A percentile compares a stretch with the other conserved stretches of the same genome.
Evolutionary conservation across 2,113 vertebrate genomes (phyloP).

Genomic region (Phaethornis superciliosus): DNA sequence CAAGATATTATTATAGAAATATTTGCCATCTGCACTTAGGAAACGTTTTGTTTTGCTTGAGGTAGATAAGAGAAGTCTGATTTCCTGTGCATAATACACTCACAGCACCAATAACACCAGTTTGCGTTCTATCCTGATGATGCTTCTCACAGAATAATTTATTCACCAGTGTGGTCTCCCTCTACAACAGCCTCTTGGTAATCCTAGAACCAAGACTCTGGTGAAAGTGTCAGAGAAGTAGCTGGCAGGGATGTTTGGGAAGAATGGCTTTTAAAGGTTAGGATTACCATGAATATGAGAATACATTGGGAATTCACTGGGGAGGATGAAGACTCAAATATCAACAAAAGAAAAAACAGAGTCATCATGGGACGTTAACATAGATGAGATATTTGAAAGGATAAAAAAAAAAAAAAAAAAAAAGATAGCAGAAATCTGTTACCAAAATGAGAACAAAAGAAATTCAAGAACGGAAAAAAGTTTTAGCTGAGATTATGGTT

Average conservation of each 20-base stretch:
- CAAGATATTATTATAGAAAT: background rate
- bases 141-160: background rate
- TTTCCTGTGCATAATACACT: background rate
- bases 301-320: too few relatives aligned
- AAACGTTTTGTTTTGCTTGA: background rate
- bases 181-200: background rate
- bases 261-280: background rate
- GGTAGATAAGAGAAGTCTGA: background rate
- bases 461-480: background rate
- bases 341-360: too few relatives aligned
- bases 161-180: background rate
- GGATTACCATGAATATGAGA: background rate
- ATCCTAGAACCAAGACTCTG: background rate
- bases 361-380: too few relatives aligned
- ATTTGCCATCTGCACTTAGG: background rate
- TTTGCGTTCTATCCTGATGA: background rate
- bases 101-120: fast-evolving
- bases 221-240: background rate
- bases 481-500: background rate
- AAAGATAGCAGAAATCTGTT: background rate
- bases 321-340: too few relatives aligned
- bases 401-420: too few relatives aligned
- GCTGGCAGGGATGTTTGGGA: background rate
- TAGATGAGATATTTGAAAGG: too few relatives aligned
- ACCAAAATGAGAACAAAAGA: background rate